Evolutionary conservation across 2,888 invertebrate genomes (phyloP).

Genomic region (Acrocyrtus sp.): DNA sequence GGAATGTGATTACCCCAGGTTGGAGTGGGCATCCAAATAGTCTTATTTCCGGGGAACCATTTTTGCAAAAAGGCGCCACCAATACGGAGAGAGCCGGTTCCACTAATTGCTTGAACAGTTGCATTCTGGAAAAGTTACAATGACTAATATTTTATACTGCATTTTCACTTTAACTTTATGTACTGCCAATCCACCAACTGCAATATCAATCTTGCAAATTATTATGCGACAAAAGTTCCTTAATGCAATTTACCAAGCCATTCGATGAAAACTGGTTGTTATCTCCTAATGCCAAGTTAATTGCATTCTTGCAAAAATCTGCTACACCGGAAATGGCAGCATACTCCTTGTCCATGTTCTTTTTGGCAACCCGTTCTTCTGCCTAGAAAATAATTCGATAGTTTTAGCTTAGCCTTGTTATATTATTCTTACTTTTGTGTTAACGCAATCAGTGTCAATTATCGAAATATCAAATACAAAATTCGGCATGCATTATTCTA

Average conservation of each 20-base stretch:
- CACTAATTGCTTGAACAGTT: constrained; percentile 88
- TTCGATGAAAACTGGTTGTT: constrained; percentile 75
- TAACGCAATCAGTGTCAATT: not conserved
- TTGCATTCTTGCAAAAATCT: constrained; percentile 85
- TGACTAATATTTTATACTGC: too few relatives aligned
- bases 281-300: constrained; percentile 88
- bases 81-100: constrained; percentile 95
- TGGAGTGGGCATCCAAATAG: constrained; percentile 88
- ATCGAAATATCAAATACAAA: not conserved
- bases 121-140: constrained; percentile 71
- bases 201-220: too few relatives aligned
- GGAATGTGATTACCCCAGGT: constrained; percentile 99
- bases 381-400: constrained; percentile 78
- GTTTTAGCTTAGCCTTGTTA: not conserved
- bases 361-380: constrained; percentile 77
- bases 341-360: constrained; percentile 91
- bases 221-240: constrained; percentile 2
- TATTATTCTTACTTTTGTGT: not conserved
- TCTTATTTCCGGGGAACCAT: constrained; percentile 83
- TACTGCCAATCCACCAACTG: too few relatives aligned
- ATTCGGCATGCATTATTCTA: not conserved
- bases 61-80: constrained; percentile 88
- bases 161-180: too few relatives aligned
- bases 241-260: constrained; percentile 74
- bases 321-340: constrained; percentile 88